Percentiles rank a stretch among this genome's conserved stretches.
phyloP scores from a whole-genome alignment of 1,140 invertebrate species.

The Lethocerus indicus region DNA sequence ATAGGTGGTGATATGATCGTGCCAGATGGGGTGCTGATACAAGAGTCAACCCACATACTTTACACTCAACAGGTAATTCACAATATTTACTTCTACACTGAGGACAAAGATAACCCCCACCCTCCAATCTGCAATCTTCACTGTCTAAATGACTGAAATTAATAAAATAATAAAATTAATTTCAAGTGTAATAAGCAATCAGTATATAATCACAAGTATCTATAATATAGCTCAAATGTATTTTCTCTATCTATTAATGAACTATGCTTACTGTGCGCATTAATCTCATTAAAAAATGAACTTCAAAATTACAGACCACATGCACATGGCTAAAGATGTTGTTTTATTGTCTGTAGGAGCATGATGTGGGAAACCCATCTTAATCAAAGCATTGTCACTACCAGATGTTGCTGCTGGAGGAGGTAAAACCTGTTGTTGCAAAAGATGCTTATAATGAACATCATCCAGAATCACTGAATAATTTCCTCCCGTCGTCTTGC shows the following conservation, averaged over 20 bases:
- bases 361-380: conserved; percentile 84
- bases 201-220: neutral
- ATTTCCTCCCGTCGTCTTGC: conserved; percentile 64
- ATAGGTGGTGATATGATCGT: conserved; percentile 91
- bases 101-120: conserved; percentile 78
- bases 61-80: conserved; percentile 91
- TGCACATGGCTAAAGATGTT: conserved; percentile 58
- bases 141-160: conserved; percentile 62
- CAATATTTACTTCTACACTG: conserved; percentile 93
- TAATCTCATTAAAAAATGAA: neutral
- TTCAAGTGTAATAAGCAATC: neutral
- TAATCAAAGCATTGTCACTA: conserved; percentile 53
- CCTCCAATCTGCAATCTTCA: conserved; percentile 38
- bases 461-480: conserved; percentile 87
- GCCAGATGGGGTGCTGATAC: conserved; percentile 95
- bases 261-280: neutral
- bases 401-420: conserved; percentile 49
- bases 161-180: neutral
- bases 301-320: conserved; percentile 48
- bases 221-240: no score
- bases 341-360: conserved; percentile 34
- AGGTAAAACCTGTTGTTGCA: conserved; percentile 45
- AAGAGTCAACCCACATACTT: conserved; percentile 86
- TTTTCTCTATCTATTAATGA: no score
- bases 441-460: conserved; percentile 53